Percentiles rank a stretch among this genome's conserved stretches.
These are phyloP conservation scores for Poecilobothrus nobilitatus DNA, from an alignment of 2,888 invertebrate species.

Conservation along the genomic window DNA sequence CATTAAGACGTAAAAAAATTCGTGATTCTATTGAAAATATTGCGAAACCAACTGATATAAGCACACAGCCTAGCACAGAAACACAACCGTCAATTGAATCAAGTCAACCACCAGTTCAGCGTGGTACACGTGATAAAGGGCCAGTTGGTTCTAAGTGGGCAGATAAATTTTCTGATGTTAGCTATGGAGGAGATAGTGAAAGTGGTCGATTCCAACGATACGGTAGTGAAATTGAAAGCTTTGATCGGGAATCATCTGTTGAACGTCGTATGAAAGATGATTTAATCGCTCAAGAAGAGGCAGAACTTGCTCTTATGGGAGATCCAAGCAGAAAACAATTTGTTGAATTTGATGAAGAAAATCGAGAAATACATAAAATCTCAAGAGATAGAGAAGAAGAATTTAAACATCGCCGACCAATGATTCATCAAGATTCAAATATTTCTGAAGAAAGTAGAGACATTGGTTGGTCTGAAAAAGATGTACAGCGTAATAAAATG, in stretches of 20 bases:
- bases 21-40: slow-evolving; percentile 32
- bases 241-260: slow-evolving; percentile 42
- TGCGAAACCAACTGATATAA: slow-evolving; percentile 49
- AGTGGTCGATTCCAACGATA: slow-evolving; percentile 42
- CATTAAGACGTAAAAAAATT: slow-evolving; percentile 46
- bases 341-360: slow-evolving; percentile 50
- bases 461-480: slow-evolving; percentile 42
- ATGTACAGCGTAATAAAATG: slow-evolving; percentile 40
- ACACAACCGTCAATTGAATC: slow-evolving; percentile 58
- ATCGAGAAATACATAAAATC: slow-evolving; percentile 47
- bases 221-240: slow-evolving; percentile 42
- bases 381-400: slow-evolving; percentile 40
- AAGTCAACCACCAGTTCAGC: slow-evolving; percentile 50
- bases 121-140: slow-evolving; percentile 48
- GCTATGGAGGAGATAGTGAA: slow-evolving; percentile 46
- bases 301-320: slow-evolving; percentile 41
- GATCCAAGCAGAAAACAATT: slow-evolving; percentile 50
- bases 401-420: slow-evolving; percentile 38
- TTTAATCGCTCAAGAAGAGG: slow-evolving; percentile 37
- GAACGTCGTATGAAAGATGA: slow-evolving; percentile 44
- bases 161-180: slow-evolving; percentile 44
- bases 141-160: slow-evolving; percentile 49
- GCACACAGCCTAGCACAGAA: slow-evolving; percentile 44
- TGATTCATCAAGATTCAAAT: slow-evolving; percentile 44
- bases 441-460: slow-evolving; percentile 43